Base-by-base conservation (phyloP, 2,113 vertebrate genomes). In the Ophiodon elongatus region DNA sequence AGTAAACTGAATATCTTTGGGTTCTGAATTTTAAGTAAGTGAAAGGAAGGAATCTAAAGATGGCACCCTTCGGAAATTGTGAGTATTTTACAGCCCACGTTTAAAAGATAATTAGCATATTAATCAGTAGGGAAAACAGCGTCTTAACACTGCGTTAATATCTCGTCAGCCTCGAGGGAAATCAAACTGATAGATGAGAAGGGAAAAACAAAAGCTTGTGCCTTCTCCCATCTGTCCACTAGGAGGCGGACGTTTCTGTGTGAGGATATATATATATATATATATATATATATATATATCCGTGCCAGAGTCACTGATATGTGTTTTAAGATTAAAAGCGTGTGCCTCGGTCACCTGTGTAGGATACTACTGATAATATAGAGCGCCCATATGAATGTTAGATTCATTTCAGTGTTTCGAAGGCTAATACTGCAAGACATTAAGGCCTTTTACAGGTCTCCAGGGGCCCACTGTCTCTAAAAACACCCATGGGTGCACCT, bases 191-290 rank as follows among this genome's bases (percentile, higher is more conserved):
- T 31, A 2, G 11, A 41, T 43, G 33, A 50, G 5, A 25, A 1
- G 2, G 1, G 23, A 41, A 39, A 41, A 41, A 41, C 39, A 13
- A 41, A 10, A 41, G 39, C 39, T 41, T 14, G 33, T 80, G n/a
- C 47, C 45, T 71, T 87, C 75, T 79, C 4, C 19, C 37, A 1
- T 67, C 0, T 71, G 23, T 15, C 83, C 91, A 88, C 73, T 33
- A 23, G 75, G n/a, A 13, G 88, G 71, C 89, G 86, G 14, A 45
- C 14, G 5, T 6, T 4, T 45, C 43, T 45, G 14, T 17, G 43
- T 45, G 43, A n/a, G n/a, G n/a, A n/a, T n/a, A n/a, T n/a, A n/a
- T n/a, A n/a, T n/a, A n/a, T n/a, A n/a, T n/a, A n/a, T n/a, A n/a
- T n/a, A n/a, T n/a, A n/a, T n/a, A n/a, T n/a, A n/a, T n/a, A n/a